phyloP scores from a whole-genome alignment of 2,113 vertebrate genomes.

The Fregetta grallaria region DNA sequence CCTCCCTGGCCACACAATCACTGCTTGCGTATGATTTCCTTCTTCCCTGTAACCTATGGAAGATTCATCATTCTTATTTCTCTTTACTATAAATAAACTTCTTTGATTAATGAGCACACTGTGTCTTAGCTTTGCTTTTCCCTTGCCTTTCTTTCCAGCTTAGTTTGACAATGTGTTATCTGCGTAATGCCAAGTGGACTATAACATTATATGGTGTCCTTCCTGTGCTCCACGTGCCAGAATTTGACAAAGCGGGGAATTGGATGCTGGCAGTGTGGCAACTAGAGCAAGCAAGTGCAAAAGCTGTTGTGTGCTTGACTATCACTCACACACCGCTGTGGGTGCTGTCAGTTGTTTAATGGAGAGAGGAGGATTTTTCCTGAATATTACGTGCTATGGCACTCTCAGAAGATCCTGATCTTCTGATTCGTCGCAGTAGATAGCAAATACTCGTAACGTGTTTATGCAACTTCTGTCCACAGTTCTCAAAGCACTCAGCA shows the following conservation, averaged over 20 bases:
- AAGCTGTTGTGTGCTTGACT: neutral
- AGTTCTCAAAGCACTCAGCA: neutral
- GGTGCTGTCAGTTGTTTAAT: neutral
- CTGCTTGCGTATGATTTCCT: neutral
- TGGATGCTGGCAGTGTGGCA: neutral
- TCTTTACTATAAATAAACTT: neutral
- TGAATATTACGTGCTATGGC: neutral
- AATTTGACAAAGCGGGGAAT: neutral
- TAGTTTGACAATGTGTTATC: neutral
- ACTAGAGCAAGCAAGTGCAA: neutral
- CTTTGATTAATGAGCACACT: neutral
- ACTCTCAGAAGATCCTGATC: neutral
- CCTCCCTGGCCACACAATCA: neutral
- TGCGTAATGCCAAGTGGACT: neutral
- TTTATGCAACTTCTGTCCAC: neutral
- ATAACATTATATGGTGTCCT: neutral
- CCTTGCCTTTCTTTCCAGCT: neutral
- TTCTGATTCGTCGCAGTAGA: neutral
- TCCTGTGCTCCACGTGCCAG: neutral
- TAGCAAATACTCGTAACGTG: neutral
- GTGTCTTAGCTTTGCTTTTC: neutral
- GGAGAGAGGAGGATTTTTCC: neutral
- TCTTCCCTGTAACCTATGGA: neutral
- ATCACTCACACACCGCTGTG: rapidly evolving
- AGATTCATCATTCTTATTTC: neutral